A percentile compares a stretch with the other conserved stretches of the same genome.
These are phyloP conservation scores for Delphinapterus leucas DNA, from an alignment of 2,113 vertebrate genomes.

Conservation along the genomic window DNA sequence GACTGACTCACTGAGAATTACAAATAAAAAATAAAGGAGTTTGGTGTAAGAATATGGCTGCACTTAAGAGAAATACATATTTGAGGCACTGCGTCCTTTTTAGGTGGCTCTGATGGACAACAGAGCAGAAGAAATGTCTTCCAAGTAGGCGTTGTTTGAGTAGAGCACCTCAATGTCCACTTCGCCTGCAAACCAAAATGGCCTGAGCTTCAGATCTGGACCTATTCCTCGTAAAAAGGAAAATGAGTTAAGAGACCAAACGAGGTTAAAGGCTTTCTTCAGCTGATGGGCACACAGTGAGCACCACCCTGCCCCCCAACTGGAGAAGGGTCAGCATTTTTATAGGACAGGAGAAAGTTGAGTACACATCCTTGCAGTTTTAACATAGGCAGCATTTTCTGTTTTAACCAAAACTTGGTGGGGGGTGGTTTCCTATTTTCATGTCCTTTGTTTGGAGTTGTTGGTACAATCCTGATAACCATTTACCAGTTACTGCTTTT, in stretches of 20 bases:
- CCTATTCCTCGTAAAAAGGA: neutral
- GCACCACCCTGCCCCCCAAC: neutral
- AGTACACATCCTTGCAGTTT: neutral
- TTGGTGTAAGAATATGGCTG: neutral
- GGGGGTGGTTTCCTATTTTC: neutral
- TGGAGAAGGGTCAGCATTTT: too few relatives aligned
- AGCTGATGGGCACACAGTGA: neutral
- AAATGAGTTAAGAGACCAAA: neutral
- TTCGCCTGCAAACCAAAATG: neutral
- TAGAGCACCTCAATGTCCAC: neutral
- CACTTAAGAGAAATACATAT: neutral
- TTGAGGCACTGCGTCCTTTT: neutral
- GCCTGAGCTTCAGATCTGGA: neutral
- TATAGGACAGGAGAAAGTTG: neutral
- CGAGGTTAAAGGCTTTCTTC: neutral
- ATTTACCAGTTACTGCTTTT: neutral
- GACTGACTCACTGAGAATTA: neutral
- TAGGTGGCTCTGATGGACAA: neutral
- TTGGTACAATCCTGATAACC: neutral
- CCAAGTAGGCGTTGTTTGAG: neutral
- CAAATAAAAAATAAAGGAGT: neutral
- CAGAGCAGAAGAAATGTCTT: neutral
- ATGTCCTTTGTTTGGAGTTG: neutral
- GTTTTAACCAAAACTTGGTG: neutral
- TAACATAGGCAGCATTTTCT: neutral